Base-by-base conservation (phyloP, 2,888 invertebrate species). In the Campoletis raptor region DNA sequence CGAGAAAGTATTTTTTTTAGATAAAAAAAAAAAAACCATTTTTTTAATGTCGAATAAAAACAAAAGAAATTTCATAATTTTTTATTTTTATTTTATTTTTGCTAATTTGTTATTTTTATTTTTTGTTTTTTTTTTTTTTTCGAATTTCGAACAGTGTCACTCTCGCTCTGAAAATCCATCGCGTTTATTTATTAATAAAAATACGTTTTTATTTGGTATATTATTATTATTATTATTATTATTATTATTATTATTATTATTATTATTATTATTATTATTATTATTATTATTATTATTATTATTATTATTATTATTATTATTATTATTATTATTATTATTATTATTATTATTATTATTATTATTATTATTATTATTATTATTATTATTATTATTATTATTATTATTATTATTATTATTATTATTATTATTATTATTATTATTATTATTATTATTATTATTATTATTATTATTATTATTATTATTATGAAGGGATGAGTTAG, bases 1-100 rank as follows among this genome's bases (percentile, higher is more conserved):
- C 82, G 69, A 74, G 64, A 79, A 61, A 36, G 42, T 54, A 42
- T 15, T 42, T 48, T 54, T 37, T 67, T 74, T 54, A 9, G 21
- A 42, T 40, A 54, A 73, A 37, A 48, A 7, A 24, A 15, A 21
- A 66, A 21, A 45, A 42, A 10, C 8, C 45, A 48, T 21, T 37
- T 52, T 78, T 52, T 45, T n/a, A 12, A 18, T 70, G 0, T 45
- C 21, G 42, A 3, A 30, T 9, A 24, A 37, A 18, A 24, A 15
- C 4, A 0, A n/a, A 42, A 42, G n/a, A n/a, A n/a, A n/a, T n/a
- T n/a, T 40, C 1, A 40, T 8, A 42, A 9, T 67, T 37, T 66
- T 66, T 18, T 36, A 18, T 21, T 52, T 45, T 45, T 21, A 10
- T 70, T 70, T 15, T 18, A 48, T 10, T 37, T 36, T 72, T 48